Percentiles rank a stretch among this genome's conserved stretches.
Evolutionary conservation across 2,113 vertebrate species (phyloP).

Genomic region (Taurulus bubalis): DNA sequence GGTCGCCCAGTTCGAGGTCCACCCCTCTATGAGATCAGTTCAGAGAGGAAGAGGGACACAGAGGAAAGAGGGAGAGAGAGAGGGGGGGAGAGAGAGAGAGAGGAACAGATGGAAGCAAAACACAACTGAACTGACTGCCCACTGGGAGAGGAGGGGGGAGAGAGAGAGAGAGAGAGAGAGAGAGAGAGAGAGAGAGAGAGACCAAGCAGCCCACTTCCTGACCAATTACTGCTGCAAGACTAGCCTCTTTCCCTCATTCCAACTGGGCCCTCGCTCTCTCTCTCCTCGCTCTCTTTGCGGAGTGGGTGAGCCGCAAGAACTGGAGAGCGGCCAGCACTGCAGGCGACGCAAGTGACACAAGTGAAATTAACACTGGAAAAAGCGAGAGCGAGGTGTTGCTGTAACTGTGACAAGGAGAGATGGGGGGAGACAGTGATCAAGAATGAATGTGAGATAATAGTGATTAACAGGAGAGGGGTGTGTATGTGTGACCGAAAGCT

Average conservation of each 20-base stretch:
- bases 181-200: slow-evolving; percentile 42
- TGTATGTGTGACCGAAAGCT: slow-evolving; percentile 14
- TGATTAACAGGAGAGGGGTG: slow-evolving; percentile 26
- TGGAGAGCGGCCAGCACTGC: slow-evolving; percentile 79
- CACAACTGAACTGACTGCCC: slow-evolving; percentile 70
- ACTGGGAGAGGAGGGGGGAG: slow-evolving; percentile 61
- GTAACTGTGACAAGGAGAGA: slow-evolving; percentile 42
- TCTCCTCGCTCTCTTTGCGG: slow-evolving; percentile 36
- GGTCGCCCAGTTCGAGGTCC: slow-evolving; percentile 59
- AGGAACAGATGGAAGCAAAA: slow-evolving; percentile 72
- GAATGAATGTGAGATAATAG: slow-evolving; percentile 13
- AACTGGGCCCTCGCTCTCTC: slow-evolving; percentile 33
- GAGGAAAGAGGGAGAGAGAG: slow-evolving; percentile 34
- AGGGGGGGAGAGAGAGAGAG: slow-evolving; percentile 33
- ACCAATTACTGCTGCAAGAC: slow-evolving; percentile 79
- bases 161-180: background rate
- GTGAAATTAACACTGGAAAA: slow-evolving; percentile 31
- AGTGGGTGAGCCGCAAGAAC: slow-evolving; percentile 41
- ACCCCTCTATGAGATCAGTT: slow-evolving; percentile 80
- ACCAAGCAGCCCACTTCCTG: slow-evolving; percentile 78
- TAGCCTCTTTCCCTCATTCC: slow-evolving; percentile 46
- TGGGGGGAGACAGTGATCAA: background rate
- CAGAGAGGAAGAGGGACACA: slow-evolving; percentile 64
- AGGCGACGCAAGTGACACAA: slow-evolving; percentile 71
- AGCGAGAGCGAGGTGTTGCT: slow-evolving; percentile 21